These are phyloP conservation scores for Mellilla xanthometata DNA, from an alignment of 2,888 invertebrate genomes.

Conservation along the genomic window DNA sequence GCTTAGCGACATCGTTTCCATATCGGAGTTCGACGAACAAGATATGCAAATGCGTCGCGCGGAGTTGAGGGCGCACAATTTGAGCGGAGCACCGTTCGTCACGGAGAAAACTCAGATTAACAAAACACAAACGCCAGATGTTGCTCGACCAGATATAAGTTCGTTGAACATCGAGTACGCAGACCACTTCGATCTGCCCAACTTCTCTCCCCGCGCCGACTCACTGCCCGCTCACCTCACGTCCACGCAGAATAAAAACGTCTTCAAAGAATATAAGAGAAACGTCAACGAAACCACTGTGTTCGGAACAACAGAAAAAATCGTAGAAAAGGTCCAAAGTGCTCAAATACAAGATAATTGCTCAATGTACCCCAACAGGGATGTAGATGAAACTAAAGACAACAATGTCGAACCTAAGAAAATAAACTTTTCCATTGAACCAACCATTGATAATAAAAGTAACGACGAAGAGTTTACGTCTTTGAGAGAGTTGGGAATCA, in stretches of 20 bases:
- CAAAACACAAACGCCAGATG: conserved; percentile 62
- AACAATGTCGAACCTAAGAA: conserved; percentile 71
- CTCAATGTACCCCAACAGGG: conserved; percentile 76
- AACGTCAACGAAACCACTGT: conserved; percentile 73
- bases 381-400: conserved; percentile 62
- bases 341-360: conserved; percentile 71
- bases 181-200: conserved; percentile 57
- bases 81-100: conserved; percentile 46
- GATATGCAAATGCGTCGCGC: conserved; percentile 81
- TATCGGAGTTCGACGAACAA: conserved; percentile 87
- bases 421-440: conserved; percentile 70
- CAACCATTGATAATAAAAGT: conserved; percentile 57
- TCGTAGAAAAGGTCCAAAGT: conserved; percentile 50
- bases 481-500: conserved; percentile 77
- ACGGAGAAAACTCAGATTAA: conserved; percentile 48
- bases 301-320: conserved; percentile 55
- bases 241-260: conserved; percentile 64
- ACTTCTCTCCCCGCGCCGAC: conserved; percentile 62
- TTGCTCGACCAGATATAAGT: conserved; percentile 60
- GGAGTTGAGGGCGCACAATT: conserved; percentile 61
- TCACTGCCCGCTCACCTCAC: conserved; percentile 68
- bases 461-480: conserved; percentile 74
- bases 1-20: conserved; percentile 87
- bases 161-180: conserved; percentile 61
- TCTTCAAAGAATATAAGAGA: conserved; percentile 58